Base-by-base conservation (phyloP, 2,888 invertebrate genomes). In the Synanthedon myopaeformis region DNA sequence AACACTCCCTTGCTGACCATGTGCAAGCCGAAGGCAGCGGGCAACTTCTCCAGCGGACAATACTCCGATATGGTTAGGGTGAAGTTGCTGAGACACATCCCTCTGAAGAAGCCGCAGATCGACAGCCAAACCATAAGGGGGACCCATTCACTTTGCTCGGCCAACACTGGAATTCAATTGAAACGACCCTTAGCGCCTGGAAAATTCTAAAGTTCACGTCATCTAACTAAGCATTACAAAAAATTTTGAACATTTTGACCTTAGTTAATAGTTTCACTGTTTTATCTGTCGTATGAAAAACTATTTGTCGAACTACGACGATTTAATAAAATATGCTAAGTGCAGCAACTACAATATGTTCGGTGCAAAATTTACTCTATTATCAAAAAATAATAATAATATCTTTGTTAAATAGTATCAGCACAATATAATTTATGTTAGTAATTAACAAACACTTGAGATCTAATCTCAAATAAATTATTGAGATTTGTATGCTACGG, bases 51-150 rank as follows among this genome's bases (percentile, higher is more conserved):
- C 60, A 91, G 70, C 0, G 92, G 91, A 61, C 92, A 92, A 65
- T 92, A 92, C 76, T 94, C 93, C 0, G 93, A 93, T 61, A 94
- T 92, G n/a, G 92, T 92, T 6, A 94, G 89, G 41, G 93, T 93
- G 69, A 93, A 91, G 78, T 94, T 94, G 62, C 93, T 93, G 51
- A 94, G 85, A 13, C 93, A 92, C 68, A 93, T 91, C 55, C 94
- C 94, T 55, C 94, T 89, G 75, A 93, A 90, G 83, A 94, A 94
- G 13, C 94, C 94, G 70, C 92, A 92, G 54, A 94, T 90, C 0
- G 93, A 91, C 57, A 94, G 78, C 90, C 92, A 92, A 4, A 91
- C 63, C 89, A 93, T 90, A 10, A 94, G 81, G 45, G 89, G 89
- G 6, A 89, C 89, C 89, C 92, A 93, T 48, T 92, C 92, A 0